Base-by-base conservation (phyloP, 2,888 invertebrate species). In the Eupithecia inturbata region DNA sequence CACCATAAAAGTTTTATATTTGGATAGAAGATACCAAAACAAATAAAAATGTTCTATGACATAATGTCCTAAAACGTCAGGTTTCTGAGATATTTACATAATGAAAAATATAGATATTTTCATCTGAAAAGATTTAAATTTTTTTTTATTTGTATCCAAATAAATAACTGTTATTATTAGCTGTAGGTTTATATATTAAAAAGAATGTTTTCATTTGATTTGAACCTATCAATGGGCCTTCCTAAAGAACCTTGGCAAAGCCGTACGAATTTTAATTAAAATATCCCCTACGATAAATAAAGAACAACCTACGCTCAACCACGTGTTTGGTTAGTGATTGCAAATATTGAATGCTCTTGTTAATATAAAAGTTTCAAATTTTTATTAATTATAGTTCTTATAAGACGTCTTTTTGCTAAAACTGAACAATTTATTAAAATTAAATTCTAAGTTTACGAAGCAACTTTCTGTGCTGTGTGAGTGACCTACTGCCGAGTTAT, bases 281-380 rank as follows among this genome's bases (percentile, higher is more conserved):
- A 71, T 70, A 68, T 60, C 70, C 70, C 73, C 66, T 45, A 22
- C 41, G 12, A 63, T 53, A 66, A 79, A 75, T 71, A 57, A 12
- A 12, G 3, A 67, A 31, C 14, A 67, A 7, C 19, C 19, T 31
- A 31, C 28, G 14, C 28, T 31, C 31, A 31, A 62, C 31, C 31
- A 31, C 28, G 28, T 31, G 31, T 31, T 62, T 19, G 31, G 31
- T 62, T 19, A 28, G 62, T 19, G 28, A 31, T 31, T 31, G 62
- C 19, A 62, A 62, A 62, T 62, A 62, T 31, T 62, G 14, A 62
- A 62, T 28, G 62, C 62, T 33, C 19, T 19, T 67, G 53, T 53
- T 22, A 12, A 26, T 26, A 12, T 53, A 53, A 12, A 26, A 53
- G 22, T 53, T 53, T 53, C 22, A 3, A 53, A 22, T 53, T 53